Evolutionary conservation across 2,797 vertebrate species (phyloP), one percentile per base, ranked within the genome.

Genomic region (Hydrophis major): DNA sequence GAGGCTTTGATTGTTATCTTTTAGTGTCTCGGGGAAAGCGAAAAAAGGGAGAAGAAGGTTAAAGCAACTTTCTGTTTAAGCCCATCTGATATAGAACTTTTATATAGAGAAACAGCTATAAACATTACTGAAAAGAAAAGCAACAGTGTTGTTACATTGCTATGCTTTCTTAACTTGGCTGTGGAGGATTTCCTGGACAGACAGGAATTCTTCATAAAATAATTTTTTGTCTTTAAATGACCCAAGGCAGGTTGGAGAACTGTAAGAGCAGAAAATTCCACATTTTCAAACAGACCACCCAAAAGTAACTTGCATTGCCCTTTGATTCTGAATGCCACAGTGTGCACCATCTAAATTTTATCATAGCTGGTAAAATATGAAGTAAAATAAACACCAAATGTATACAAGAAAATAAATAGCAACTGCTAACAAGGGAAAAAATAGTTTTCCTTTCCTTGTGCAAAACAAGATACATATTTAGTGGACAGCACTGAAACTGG

Each of bases 1-100:
- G 93, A 94, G 90, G 69, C 83, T 86, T 90, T 91, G 91, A 93
- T 94, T 95, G 87, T 91, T 95, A 96, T 90, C 93, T 95, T 93
- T 87, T 59, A 93, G n/a, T 47, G 88, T 94, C 89, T 94, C 87
- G 91, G 74, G 57, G 63, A 92, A 95, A 96, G 16, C 91, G 59
- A 96, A 92, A 92, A 60, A 95, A 89, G 56, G 95, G 50, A 91
- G 94, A 95, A 94, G 13, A 94, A 95, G 93, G 87, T 60, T 92
- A 95, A 96, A 92, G 59, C 60, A 93, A 95, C 2, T 1, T 18
- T 88, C 86, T 87, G 93, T 93, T 88, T 61, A 92, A 96, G 89
- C 0, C 90, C 13, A 92, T 94, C 90, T 94, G 87, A 88, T 95
- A 95, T 94, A 91, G 93, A 93, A 59, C 69, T 87, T 22, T 87